Evolutionary conservation across 2,888 invertebrate genomes (phyloP), one percentile per base, ranked within the genome.

Genomic region (Phengaris alcon): DNA sequence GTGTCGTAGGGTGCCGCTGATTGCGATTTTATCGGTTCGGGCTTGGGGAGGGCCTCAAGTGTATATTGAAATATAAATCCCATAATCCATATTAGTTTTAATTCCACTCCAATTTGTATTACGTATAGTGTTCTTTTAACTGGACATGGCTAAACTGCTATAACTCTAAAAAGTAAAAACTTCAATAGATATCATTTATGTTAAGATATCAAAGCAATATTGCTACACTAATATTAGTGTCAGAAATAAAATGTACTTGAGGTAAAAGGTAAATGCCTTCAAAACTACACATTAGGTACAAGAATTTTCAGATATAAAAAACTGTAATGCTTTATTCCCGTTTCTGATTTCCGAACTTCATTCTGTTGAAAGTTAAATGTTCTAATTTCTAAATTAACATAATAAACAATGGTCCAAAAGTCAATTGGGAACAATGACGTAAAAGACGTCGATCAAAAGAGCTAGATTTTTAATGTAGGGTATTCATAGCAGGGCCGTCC

Each of bases 21-120:
- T 92, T 90, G 90, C 89, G 91, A 93, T 93, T 91, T 91, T 93
- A 93, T 93, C 92, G 88, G 88, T 78, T 78, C 77, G 88, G 88
- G 85, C 80, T 83, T 84, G 87, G 90, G 89, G 89, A 78, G 80
- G 84, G 88, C 89, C 88, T 87, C 87, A 78, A 78, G 77, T 79
- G 82, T 79, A 82, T 80, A 83, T 84, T 81, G 82, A 82, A 83
- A 83, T 79, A 81, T 80, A 81, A 82, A 82, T 82, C 81, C 80
- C 80, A 82, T 82, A 82, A 81, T 48, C 75, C 54, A 75, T 68
- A 75, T 75, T 77, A 74, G 78, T 75, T 77, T 77, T 77, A 78
- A 74, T 77, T 48, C 59, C 74, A 76, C 76, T 77, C n/a, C 73
- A 59, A 44, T 57, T 76, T n/a, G 22, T 74, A 52, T 75, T 55